Evolutionary conservation across 2,888 invertebrate species (phyloP).

Genomic region (Orchestes rusci): DNA sequence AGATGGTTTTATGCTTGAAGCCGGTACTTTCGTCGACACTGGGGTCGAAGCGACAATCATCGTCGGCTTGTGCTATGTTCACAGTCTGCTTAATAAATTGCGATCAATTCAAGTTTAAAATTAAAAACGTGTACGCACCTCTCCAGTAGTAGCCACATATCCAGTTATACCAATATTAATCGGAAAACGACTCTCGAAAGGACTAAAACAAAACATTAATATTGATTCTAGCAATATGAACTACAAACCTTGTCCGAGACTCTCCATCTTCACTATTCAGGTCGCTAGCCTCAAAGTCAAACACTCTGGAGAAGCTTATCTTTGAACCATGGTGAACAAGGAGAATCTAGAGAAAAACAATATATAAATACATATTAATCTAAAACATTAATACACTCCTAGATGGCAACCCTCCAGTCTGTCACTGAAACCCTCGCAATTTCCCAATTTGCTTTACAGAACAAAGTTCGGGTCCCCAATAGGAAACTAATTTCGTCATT

Average conservation of each 20-base stretch:
- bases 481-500: too few species aligned
- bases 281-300: constrained; percentile 89
- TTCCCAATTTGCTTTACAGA: too few species aligned
- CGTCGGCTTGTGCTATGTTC: constrained; percentile 84
- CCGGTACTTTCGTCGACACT: constrained; percentile 75
- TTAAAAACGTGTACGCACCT: constrained; percentile 52
- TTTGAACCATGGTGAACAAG: constrained; percentile 86
- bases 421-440: too few species aligned
- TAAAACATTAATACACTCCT: too few species aligned
- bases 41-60: constrained; percentile 81
- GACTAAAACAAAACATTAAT: constrained; percentile 48
- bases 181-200: constrained; percentile 88
- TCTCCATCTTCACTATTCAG: constrained; percentile 74
- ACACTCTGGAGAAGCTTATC: constrained; percentile 88
- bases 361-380: neutral
- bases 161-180: constrained; percentile 94
- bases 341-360: constrained; percentile 60
- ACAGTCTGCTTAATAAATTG: constrained; percentile 57
- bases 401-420: too few species aligned
- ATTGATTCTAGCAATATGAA: neutral
- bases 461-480: too few species aligned
- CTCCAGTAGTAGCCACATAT: constrained; percentile 90
- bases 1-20: constrained; percentile 82
- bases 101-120: constrained; percentile 16
- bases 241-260: constrained; percentile 60